Conservation (phyloP, 64 coral and sea anemone species). For the Dendrophyllia cribrosa region DNA sequence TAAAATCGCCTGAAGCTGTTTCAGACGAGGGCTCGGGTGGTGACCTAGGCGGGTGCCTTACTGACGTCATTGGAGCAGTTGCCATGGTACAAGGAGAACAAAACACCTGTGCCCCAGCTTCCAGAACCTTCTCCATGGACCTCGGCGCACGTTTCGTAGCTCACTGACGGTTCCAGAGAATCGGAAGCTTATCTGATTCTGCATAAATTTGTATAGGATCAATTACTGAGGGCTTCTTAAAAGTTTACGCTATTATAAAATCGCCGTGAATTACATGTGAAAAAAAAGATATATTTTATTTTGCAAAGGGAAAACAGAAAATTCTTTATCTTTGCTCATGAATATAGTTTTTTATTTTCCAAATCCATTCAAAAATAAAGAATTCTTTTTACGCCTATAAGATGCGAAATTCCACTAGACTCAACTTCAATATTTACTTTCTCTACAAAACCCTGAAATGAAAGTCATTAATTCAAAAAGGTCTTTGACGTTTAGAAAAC, state of each 20-base stretch:
- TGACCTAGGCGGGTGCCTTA: conserved; percentile 23
- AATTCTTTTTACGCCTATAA: too few relatives aligned
- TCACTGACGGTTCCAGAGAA: conserved; percentile 31
- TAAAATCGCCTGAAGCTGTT: neutral
- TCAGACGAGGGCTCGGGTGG: neutral
- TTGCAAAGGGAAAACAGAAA: neutral
- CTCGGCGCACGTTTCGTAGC: neutral
- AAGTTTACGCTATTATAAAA: neutral
- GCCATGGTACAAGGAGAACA: neutral
- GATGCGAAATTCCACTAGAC: too few relatives aligned
- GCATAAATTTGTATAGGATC: conserved; percentile 23
- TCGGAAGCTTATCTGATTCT: conserved; percentile 3
- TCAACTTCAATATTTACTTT: too few relatives aligned
- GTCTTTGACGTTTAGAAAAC: too few relatives aligned
- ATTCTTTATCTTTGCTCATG: too few relatives aligned
- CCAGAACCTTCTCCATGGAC: conserved; percentile 16
- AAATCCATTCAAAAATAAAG: too few relatives aligned
- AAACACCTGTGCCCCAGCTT: neutral
- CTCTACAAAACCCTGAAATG: too few relatives aligned
- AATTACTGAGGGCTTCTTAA: neutral
- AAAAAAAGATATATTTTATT: neutral
- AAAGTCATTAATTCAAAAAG: too few relatives aligned
- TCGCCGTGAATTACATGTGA: too few relatives aligned
- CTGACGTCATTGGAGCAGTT: conserved; percentile 30
- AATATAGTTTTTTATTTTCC: too few relatives aligned